phyloP scores from a whole-genome alignment of 1,140 invertebrate species.

The Drosophila murphyi region DNA sequence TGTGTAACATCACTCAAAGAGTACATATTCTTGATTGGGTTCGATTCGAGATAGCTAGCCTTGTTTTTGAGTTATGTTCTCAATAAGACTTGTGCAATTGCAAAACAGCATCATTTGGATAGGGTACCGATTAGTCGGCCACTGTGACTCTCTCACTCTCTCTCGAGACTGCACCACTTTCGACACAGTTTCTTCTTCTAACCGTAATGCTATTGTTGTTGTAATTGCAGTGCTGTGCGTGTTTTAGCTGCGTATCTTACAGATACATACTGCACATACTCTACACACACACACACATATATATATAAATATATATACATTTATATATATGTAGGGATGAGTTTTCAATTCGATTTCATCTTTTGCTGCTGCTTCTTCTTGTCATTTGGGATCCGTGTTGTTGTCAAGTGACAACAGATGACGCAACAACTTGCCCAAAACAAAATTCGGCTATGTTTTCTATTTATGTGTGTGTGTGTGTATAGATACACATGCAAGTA shows the following conservation, averaged over 20 bases:
- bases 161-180: no score
- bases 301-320: neutral
- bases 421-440: constrained; percentile 50
- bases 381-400: constrained; percentile 29
- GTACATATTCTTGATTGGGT: no score
- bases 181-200: no score
- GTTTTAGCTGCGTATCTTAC: constrained; percentile 7
- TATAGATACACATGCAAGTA: neutral
- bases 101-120: no score
- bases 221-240: constrained; percentile 21
- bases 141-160: no score
- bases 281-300: constrained; percentile 8
- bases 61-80: no score
- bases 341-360: constrained; percentile 21
- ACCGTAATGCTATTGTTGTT: constrained; percentile 4
- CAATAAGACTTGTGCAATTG: no score
- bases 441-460: constrained; percentile 40
- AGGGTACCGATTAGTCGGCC: no score
- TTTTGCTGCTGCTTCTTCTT: constrained; percentile 10
- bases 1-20: neutral
- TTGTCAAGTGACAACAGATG: constrained; percentile 50
- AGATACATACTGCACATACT: constrained; percentile 7
- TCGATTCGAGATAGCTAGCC: no score
- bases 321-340: neutral
- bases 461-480: constrained; percentile 41